Evolutionary conservation across 2,888 invertebrate species (phyloP).

Genomic region (Furcula furcula): DNA sequence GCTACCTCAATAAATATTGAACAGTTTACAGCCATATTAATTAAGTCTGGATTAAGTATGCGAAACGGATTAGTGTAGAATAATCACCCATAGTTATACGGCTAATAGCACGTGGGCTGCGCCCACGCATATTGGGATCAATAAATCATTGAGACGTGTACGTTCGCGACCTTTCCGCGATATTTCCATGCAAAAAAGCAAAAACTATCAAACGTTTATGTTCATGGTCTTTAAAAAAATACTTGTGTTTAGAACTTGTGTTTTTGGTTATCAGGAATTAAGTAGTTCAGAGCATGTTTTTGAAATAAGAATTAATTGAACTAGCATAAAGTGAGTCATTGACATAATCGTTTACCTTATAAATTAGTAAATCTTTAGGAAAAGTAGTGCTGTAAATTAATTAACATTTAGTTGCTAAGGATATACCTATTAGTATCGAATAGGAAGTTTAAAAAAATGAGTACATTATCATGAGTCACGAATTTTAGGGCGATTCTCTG

Average conservation of each 20-base stretch:
- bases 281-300: background rate
- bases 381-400: no score
- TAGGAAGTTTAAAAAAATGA: no score
- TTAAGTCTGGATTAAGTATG: constrained; percentile 31
- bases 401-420: no score
- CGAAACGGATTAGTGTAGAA: constrained; percentile 39
- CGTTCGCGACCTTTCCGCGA: constrained; percentile 35
- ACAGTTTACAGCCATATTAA: constrained; percentile 23
- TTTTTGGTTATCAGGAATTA: constrained; percentile 5
- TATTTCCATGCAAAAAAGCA: constrained; percentile 20
- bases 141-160: constrained; percentile 51
- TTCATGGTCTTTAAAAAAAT: no score
- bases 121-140: constrained; percentile 45
- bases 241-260: no score
- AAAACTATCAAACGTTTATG: constrained; percentile 20
- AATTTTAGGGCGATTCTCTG: no score
- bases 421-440: no score
- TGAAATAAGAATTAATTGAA: background rate
- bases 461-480: no score
- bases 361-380: no score
- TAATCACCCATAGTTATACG: constrained; percentile 32
- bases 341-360: no score
- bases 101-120: constrained; percentile 53
- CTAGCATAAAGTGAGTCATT: background rate
- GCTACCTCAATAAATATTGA: constrained; percentile 20